Percentiles rank a stretch among this genome's conserved stretches.
These are phyloP conservation scores for Ditula angustiorana DNA, from an alignment of 2,888 invertebrate species.

Conservation along the genomic window DNA sequence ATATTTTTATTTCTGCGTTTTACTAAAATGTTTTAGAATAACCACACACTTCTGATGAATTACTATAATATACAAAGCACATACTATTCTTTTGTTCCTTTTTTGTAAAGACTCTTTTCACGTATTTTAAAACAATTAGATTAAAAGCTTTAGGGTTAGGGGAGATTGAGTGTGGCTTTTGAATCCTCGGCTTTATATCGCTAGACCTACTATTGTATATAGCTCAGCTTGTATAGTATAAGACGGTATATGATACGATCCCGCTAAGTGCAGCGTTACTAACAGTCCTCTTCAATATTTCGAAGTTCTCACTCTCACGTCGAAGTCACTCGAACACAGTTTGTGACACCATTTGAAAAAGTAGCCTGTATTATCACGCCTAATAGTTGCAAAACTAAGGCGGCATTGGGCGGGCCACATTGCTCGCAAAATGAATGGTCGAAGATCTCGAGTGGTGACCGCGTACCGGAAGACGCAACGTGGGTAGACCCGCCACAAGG, in stretches of 20 bases:
- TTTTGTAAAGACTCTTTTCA: neutral
- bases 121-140: slow-evolving; percentile 33
- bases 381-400: too few species aligned
- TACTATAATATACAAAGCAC: neutral
- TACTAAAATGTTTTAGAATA: too few species aligned
- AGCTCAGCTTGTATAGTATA: neutral
- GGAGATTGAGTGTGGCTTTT: slow-evolving; percentile 17
- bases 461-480: too few species aligned
- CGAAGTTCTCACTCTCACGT: slow-evolving; percentile 19
- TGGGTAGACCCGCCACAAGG: too few species aligned
- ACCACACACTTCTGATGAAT: neutral
- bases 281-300: neutral
- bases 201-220: slow-evolving; percentile 10
- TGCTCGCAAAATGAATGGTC: too few species aligned
- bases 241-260: slow-evolving; percentile 3
- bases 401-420: too few species aligned
- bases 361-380: too few species aligned
- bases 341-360: too few species aligned
- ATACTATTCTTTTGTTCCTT: neutral
- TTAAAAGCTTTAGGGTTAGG: slow-evolving; percentile 28
- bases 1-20: too few species aligned
- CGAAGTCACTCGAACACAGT: neutral
- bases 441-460: too few species aligned
- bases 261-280: slow-evolving; percentile 8
- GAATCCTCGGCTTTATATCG: slow-evolving; percentile 4